Evolutionary conservation across 2,888 invertebrate species (phyloP), one percentile per base, ranked within the genome.

Genomic region (Platycheirus albimanus): DNA sequence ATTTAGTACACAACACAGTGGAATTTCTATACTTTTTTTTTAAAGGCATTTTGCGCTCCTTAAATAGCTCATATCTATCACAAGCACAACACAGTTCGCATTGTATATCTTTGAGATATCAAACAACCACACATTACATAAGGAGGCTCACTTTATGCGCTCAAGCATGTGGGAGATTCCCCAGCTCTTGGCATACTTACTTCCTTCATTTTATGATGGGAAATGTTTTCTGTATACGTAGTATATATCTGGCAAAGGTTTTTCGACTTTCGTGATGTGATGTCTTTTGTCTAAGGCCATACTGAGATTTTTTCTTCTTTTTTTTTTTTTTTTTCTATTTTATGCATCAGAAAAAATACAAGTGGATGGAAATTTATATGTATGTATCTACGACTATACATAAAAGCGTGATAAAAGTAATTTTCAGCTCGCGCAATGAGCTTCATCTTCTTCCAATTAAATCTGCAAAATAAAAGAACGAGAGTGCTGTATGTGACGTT

Each of bases 401-500:
- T 41, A 67, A 61, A 66, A 72, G 67, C 71, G 81, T 77, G 81
- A 67, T 81, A 71, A 81, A 81, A 81, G 77, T 77, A 77, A 81
- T 81, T 71, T 77, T 76, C 56, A 80, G 72, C 43, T 52, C 67
- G 43, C 58, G 41, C 63, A 45, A 45, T 51, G 38, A 56, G 63
- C 19, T 41, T 63, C 54, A 61, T 38, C 43, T 63, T 30, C 52
- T 45, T 58, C 52, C 66, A 70, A 70, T 64, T 45, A 19, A 64
- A 61, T 75, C 51, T 70, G 58, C 17, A 69, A 72, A 70, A 69
- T 20, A 70, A 24, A 56, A 54, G 4, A 56, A 20, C 24, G 13
- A 38, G 64, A 66, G 58, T 66, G 75, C 51, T 70, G 24, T 54
- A 17, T 67, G 52, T 61, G 51, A 47, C 30, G 66, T 43, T 6